Evolutionary conservation across 2,797 vertebrate species (phyloP), one percentile per base, ranked within the genome.

Genomic region (Aplochiton taeniatus): DNA sequence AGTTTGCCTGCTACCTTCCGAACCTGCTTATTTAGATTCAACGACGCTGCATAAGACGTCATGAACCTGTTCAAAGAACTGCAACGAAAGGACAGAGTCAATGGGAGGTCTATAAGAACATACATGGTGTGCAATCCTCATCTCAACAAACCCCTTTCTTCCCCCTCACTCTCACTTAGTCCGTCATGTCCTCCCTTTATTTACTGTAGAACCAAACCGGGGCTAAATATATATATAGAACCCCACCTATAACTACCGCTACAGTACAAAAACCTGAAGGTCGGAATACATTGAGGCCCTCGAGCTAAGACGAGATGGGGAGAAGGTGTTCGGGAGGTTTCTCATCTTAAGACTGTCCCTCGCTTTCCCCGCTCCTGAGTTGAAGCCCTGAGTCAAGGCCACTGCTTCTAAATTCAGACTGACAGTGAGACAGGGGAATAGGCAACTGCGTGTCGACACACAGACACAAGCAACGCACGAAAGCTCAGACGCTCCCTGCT

Each of bases 11-110:
- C 84, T 73, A 65, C 73, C 79, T 79, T 58, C 70, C 54, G 12
- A 78, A 80, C 80, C 69, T 71, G 87, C 87, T 87, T 84, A 84
- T 83, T 72, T 78, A 87, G 85, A 88, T 90, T 89, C 86, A 85
- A 80, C 76, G 53, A 69, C 19, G 41, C 12, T 55, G 61, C 64
- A 65, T 72, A 46, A 53, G 49, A 20, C 8, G 8, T 10, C 41
- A 19, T 51, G 4, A 19, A 47, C n/a, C 18, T 65, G 79, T 83
- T 78, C 17, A n/a, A 14, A 51, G 52, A 43, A 20, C 72, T 61
- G 66, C 14, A 20, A 51, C 18, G 48, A 45, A 16, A 56, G 42
- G 31, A 69, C 31, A 53, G 19, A 56, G 46, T 14, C 7, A n/a
- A 41, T 11, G 63, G 11, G 75, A 63, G 58, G 68, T 75, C 63